A percentile compares a stretch with the other conserved stretches of the same genome.
Conservation (phyloP, 2,797 vertebrate species). For the Myripristis jacobus region DNA sequence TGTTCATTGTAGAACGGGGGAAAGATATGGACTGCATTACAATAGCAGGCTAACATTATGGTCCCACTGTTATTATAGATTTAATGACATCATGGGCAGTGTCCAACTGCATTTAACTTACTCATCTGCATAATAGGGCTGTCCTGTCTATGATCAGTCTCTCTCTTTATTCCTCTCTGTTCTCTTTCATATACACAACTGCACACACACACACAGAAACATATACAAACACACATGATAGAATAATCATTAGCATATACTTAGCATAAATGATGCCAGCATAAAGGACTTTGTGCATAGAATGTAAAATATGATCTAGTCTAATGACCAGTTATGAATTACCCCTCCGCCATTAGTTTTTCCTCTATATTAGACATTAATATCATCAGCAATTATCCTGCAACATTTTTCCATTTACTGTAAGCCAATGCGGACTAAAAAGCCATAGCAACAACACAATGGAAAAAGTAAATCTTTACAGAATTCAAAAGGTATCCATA, state of each 20-base stretch:
- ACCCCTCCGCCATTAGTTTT: conserved; percentile 26
- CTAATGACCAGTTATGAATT: conserved; percentile 39
- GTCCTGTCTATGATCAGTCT: conserved; percentile 63
- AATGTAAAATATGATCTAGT: conserved; percentile 36
- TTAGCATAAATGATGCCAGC: conserved; percentile 61
- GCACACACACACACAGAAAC: conserved; percentile 29
- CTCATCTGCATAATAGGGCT: conserved; percentile 78
- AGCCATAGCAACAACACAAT: neutral
- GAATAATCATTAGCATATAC: conserved; percentile 53
- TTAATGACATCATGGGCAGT: conserved; percentile 72
- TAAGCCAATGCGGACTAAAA: neutral
- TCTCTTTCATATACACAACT: conserved; percentile 15
- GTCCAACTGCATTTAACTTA: conserved; percentile 67
- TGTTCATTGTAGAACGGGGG: conserved; percentile 36
- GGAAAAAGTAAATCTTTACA: neutral
- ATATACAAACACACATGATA: conserved; percentile 17
- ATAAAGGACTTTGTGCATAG: conserved; percentile 39
- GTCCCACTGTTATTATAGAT: conserved; percentile 62
- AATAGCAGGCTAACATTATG: conserved; percentile 60
- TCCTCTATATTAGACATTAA: conserved; percentile 19
- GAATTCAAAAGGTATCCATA: neutral
- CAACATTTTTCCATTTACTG: conserved; percentile 1
- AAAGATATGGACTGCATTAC: conserved; percentile 48
- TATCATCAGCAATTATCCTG: conserved; percentile 2
- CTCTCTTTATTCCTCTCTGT: conserved; percentile 53